Evolutionary conservation across 2,797 vertebrate genomes (phyloP), one percentile per base, ranked within the genome.

Genomic region (Galaxias olidus): DNA sequence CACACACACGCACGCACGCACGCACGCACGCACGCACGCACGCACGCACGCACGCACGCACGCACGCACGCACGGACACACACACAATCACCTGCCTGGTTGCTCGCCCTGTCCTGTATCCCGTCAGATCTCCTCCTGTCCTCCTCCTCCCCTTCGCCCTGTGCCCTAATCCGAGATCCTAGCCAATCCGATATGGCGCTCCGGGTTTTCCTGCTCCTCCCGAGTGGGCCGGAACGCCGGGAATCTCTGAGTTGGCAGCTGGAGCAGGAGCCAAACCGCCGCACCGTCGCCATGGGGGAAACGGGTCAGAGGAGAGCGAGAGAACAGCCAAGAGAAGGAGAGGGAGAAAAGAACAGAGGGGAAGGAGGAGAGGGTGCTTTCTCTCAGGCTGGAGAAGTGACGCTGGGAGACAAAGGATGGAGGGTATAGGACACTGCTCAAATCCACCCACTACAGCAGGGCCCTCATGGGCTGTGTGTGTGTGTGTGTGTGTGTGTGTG

Each of bases 261-360:
- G 56, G 88, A 89, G 72, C 87, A 89, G 50, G 88, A 86, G 59
- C 86, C 86, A 43, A 88, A 91, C 54, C 78, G 78, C 17, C 83
- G 84, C n/a, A 86, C 60, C 4, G 87, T 87, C 59, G 88, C 90
- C 91, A 92, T 92, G 48, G 56, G 54, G 10, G 43, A 43, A 19
- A 48, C 42, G 53, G 48, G 57, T 19, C 11, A 68, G 80, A 68
- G 41, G 40, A 63, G 59, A 51, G 15, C 46, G 52, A 12, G 20
- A 41, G 30, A 69, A 57, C 43, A 40, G 49, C 20, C 53, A n/a
- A 54, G 41, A 56, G 10, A 48, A 65, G 43, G 57, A 55, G 18
- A 55, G 52, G 30, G 48, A 17, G 10, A 19, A 42, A 19, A 46
- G 15, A 8, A 19, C 17, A 44, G 10, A 50, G 18, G 30, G 4